phyloP scores from a whole-genome alignment of 2,888 invertebrate species.

The Troglohyphantes excavatus region DNA sequence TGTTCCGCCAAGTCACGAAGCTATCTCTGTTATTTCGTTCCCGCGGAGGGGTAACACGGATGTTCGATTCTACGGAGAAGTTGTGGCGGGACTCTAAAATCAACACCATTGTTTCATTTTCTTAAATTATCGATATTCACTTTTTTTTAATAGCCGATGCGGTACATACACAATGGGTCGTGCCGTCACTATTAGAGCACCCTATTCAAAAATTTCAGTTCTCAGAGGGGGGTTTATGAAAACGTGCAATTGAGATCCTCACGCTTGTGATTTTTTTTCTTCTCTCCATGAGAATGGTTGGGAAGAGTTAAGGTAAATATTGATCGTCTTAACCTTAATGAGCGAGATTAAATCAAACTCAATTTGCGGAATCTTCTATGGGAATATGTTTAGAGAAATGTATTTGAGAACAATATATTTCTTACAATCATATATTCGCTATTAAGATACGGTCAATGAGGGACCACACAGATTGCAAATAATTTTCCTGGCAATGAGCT shows the following conservation, averaged over 20 bases:
- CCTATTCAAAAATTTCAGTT: slow-evolving; percentile 54
- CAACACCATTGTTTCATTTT: slow-evolving; percentile 74
- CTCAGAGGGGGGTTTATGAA: slow-evolving; percentile 45
- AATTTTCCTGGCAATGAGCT: no score
- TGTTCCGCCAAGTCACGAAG: slow-evolving; percentile 53
- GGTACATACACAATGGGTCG: slow-evolving; percentile 55
- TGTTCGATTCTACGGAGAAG: slow-evolving; percentile 64
- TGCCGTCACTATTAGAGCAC: slow-evolving; percentile 67
- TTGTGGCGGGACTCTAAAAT: slow-evolving; percentile 61
- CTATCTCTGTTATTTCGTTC: slow-evolving; percentile 42
- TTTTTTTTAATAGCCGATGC: slow-evolving; percentile 73
- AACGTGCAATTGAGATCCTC: slow-evolving; percentile 48
- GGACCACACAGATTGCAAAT: no score
- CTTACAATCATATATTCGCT: no score
- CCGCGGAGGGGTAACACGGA: slow-evolving; percentile 60
- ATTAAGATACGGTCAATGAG: no score
- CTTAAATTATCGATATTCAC: slow-evolving; percentile 70
- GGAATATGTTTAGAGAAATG: neutral
- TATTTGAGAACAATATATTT: neutral
- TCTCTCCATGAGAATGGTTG: slow-evolving; percentile 42
- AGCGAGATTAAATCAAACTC: slow-evolving; percentile 3
- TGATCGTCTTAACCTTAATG: neutral
- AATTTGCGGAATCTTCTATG: neutral
- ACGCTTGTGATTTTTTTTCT: slow-evolving; percentile 17
- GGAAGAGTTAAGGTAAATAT: slow-evolving; percentile 19